A percentile compares a stretch with the other conserved stretches of the same genome.
These are phyloP conservation scores for Hypercompe scribonia DNA, from an alignment of 2,888 invertebrate species.

Conservation along the genomic window DNA sequence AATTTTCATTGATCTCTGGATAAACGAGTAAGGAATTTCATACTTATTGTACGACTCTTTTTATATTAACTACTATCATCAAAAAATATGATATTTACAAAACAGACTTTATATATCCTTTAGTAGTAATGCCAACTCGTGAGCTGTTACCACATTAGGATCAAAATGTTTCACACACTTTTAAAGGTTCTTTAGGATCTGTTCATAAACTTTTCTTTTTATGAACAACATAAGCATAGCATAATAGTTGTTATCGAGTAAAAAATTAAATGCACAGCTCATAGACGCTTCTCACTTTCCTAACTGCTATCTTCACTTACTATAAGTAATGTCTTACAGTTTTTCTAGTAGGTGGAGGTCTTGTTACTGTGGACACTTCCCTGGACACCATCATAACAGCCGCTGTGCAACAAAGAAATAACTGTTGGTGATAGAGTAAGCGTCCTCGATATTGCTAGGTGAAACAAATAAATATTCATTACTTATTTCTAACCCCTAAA, in stretches of 20 bases:
- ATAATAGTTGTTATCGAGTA: not conserved
- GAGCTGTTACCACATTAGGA: not conserved
- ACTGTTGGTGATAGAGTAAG: not conserved
- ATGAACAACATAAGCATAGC: too few species aligned
- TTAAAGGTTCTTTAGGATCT: not conserved
- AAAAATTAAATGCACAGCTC: not conserved
- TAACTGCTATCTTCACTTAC: slow-evolving; percentile 16
- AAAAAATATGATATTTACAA: not conserved
- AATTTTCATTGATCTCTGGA: not conserved
- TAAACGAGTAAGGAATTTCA: not conserved
- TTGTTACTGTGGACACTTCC: slow-evolving; percentile 63
- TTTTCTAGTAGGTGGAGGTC: slow-evolving; percentile 43
- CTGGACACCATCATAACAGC: slow-evolving; percentile 66
- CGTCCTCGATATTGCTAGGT: not conserved
- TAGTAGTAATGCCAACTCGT: not conserved
- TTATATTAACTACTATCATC: not conserved
- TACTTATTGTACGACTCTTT: not conserved
- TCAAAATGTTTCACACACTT: not conserved
- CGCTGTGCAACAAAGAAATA: slow-evolving; percentile 52
- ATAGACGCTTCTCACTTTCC: not conserved
- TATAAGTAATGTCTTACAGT: slow-evolving; percentile 57
- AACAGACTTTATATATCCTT: not conserved
- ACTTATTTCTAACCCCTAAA: not conserved
- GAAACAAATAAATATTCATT: not conserved
- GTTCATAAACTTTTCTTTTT: not conserved